A percentile compares a stretch with the other conserved stretches of the same genome.
phyloP scores from a whole-genome alignment of 2,888 invertebrate genomes.

The Drosophila meridionalis region DNA sequence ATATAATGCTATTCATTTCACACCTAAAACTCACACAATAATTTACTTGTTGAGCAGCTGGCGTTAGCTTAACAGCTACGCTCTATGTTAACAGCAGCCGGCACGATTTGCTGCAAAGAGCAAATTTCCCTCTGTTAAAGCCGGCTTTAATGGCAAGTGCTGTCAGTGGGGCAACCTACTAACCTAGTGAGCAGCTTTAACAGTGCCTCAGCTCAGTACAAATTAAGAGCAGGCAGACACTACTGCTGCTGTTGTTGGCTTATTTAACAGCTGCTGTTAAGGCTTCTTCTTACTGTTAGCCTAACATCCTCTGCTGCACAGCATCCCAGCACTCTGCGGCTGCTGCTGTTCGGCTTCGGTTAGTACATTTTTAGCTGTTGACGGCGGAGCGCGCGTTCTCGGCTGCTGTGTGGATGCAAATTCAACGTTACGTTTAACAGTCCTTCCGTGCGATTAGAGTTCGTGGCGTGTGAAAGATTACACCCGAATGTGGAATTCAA shows the following conservation, averaged over 20 bases:
- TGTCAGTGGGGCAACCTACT: slow-evolving; percentile 67
- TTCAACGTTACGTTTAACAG: slow-evolving; percentile 33
- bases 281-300: slow-evolving; percentile 7
- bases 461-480: slow-evolving; percentile 57
- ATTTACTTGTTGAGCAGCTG: slow-evolving; percentile 38
- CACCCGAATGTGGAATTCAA: slow-evolving; percentile 64
- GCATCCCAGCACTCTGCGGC: slow-evolving; percentile 51
- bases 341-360: slow-evolving; percentile 40
- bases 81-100: slow-evolving; percentile 23
- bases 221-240: slow-evolving; percentile 43
- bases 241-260: slow-evolving; percentile 5
- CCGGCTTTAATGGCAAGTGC: slow-evolving; percentile 39
- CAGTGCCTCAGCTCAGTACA: slow-evolving; percentile 8
- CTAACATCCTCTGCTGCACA: slow-evolving; percentile 40
- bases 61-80: slow-evolving; percentile 2
- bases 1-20: background rate
- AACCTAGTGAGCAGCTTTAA: slow-evolving; percentile 64
- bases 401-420: slow-evolving; percentile 29
- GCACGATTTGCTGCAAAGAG: slow-evolving; percentile 47
- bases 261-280: slow-evolving; percentile 44
- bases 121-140: slow-evolving; percentile 60
- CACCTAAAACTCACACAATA: background rate
- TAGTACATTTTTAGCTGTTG: slow-evolving; percentile 77
- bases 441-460: slow-evolving; percentile 38
- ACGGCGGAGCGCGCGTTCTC: slow-evolving; percentile 68